Evolutionary conservation across 2,888 invertebrate genomes (phyloP), one percentile per base, ranked within the genome.

Genomic region (Meiosimyza decipiens): DNA sequence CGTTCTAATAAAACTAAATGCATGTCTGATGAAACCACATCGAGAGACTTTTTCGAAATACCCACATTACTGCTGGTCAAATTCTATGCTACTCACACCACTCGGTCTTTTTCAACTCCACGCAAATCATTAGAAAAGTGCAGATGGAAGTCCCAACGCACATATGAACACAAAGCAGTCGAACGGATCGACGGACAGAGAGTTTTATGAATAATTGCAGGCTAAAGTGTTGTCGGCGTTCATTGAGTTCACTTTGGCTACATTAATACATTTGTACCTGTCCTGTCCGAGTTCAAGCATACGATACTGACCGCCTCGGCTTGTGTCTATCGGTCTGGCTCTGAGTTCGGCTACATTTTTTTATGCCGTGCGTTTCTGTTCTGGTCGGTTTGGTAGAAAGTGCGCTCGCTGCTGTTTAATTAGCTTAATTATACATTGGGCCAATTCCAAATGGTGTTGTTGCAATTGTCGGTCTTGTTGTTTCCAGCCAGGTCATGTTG

Each of bases 341-440:
- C 54, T 51, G 33, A 13, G 16, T 63, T 49, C 51, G 70, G 62
- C 59, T n/a, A 22, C 60, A n/a, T 62, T 72, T 62, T 62, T 49
- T n/a, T 28, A 16, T 16, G 28, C 16, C 15, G 16, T 50, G 50
- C 51, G 13, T 51, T 7, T 22, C 64, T 28, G 51, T 64, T 18
- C 15, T 22, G 16, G 0, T 49, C 47, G 47, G 51, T n/a, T 47
- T 49, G 22, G 15, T n/a, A 49, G 40, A 16, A 18, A 18, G 63
- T 64, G 67, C 71, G 57, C 28, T 40, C 9, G 40, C 40, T 40
- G 40, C 73, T 51, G 71, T 70, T 75, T 75, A 75, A 75, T 75
- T 75, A 75, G 73, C 71, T 68, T 73, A 75, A 75, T 73, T 75
- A 75, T 71, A 71, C 68, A 73, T 71, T 73, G 28, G 74, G 55